These are phyloP conservation scores for Cephus runcator DNA, from an alignment of 2,888 invertebrate species.

Conservation along the genomic window DNA sequence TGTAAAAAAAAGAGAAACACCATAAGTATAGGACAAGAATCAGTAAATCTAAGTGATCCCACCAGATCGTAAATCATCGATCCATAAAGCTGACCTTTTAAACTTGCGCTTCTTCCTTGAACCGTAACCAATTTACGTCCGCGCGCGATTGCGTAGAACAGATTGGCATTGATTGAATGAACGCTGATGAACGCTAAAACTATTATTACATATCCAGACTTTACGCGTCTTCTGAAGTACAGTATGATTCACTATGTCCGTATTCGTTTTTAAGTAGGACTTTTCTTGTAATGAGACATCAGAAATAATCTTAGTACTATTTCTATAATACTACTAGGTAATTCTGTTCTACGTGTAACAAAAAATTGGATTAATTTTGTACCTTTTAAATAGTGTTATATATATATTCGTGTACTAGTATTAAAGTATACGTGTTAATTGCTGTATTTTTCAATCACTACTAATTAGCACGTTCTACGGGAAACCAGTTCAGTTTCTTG, in stretches of 20 bases:
- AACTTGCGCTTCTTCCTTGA: background rate
- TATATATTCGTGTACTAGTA: background rate
- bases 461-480: background rate
- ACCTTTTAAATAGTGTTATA: background rate
- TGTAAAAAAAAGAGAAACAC: background rate
- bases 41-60: background rate
- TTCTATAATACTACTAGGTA: background rate
- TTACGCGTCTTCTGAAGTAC: background rate
- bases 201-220: background rate
- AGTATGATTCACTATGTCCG: background rate
- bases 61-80: background rate
- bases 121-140: background rate
- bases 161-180: background rate
- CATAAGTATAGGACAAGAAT: background rate
- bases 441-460: background rate
- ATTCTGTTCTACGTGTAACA: background rate
- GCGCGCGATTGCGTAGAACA: background rate
- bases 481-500: background rate
- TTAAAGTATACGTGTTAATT: background rate
- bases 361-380: background rate
- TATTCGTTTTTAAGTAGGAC: background rate
- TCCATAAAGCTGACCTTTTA: background rate
- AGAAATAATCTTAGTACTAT: background rate
- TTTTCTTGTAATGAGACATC: background rate
- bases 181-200: no score